Percentiles rank a stretch among this genome's conserved stretches.
Conservation (phyloP, 2,113 vertebrate species). For the Lethenteron camtschaticum region DNA sequence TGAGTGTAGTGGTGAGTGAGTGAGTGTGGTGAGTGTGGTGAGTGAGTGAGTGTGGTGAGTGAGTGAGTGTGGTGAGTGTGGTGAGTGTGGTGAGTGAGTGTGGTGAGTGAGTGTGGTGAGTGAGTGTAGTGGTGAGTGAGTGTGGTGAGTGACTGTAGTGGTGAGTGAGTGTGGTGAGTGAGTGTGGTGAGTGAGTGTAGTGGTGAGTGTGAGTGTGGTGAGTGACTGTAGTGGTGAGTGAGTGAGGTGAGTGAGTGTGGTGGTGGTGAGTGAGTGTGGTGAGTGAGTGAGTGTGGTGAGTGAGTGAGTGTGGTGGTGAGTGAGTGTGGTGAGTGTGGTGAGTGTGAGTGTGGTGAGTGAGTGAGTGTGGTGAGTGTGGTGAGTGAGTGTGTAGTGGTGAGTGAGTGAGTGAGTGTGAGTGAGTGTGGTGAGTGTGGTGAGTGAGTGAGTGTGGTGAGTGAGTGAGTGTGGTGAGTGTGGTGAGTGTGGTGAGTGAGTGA, state of each 20-base stretch:
- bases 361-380: neutral
- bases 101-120: too few species aligned
- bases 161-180: too few species aligned
- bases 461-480: neutral
- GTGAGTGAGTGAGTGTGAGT: neutral
- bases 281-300: neutral
- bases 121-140: too few species aligned
- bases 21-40: too few species aligned
- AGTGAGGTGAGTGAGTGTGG: neutral
- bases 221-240: neutral
- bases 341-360: neutral
- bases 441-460: slow-evolving; percentile 2
- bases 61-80: too few species aligned
- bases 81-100: too few species aligned
- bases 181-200: too few species aligned
- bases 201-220: too few species aligned
- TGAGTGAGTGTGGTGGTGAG: neutral
- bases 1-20: too few species aligned
- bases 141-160: too few species aligned
- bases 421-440: neutral
- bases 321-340: neutral
- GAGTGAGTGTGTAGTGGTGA: too few species aligned
- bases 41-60: too few species aligned
- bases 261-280: neutral
- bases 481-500: neutral